Evolutionary conservation across 2,797 vertebrate species (phyloP), one percentile per base, ranked within the genome.

Genomic region (Enteromius radiatus): DNA sequence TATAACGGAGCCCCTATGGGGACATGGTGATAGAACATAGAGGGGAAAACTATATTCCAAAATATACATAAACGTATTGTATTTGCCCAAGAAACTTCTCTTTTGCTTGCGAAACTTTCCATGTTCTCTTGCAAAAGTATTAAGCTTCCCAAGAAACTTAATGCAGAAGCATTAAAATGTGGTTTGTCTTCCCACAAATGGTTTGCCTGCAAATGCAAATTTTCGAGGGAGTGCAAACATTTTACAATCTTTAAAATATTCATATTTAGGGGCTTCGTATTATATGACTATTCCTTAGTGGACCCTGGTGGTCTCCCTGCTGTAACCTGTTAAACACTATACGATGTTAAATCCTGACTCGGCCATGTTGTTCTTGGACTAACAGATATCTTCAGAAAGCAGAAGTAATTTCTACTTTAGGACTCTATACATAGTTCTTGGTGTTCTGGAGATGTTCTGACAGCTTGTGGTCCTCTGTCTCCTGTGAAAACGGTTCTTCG

Each of bases 401-500:
- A n/a, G 14, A 19, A 23, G 7, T 61, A 0, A 43, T 17, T 69
- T 69, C n/a, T 45, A 45, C 43, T 41, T 41, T 41, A 69, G 3
- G 3, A 45, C 41, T 47, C n/a, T 36, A 33, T 75, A 52, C 67
- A 73, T 71, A 59, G 67, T n/a, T 28, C 19, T 23, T 33, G 54
- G 26, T 78, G 81, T 76, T 38, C 49, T 76, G 49, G 61, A 45
- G 63, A 68, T 65, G 74, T 61, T 59, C 80, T 63, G 56, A 43
- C 28, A 23, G 79, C 26, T 52, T 73, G 73, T 26, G 69, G 83
- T 89, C 90, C 91, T 89, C 91, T 83, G 87, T 89, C 85, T 91
- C 77, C 84, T 90, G 88, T 88, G 80, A 91, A 91, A 68, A 88
- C 85, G 63, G 86, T 82, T 74, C 80, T 77, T 85, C 87, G 74